Evolutionary conservation across 2,797 vertebrate genomes (phyloP), one percentile per base, ranked within the genome.

Genomic region (Lindbergichthys nudifrons): DNA sequence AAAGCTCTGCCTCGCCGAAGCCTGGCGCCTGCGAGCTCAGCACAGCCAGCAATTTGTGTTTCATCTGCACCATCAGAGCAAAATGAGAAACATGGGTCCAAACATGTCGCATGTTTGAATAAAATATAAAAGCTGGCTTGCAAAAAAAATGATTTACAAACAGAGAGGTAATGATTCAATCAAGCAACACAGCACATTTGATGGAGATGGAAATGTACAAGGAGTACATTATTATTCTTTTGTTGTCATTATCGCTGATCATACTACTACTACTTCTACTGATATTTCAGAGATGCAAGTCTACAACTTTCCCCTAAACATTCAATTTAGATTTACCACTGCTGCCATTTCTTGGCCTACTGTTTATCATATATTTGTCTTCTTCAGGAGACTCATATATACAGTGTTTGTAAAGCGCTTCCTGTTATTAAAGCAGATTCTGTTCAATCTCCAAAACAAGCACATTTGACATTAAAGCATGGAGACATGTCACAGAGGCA

Each of bases 1-100:
- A 86, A 90, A 92, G 80, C 80, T 68, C 66, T 57, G 73, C 82
- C 70, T 85, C 52, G 61, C 85, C 86, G 87, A 81, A 69, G 69
- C 81, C 78, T 84, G 89, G 90, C 86, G 88, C 87, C 90, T 93
- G 82, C 62, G 67, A 93, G 89, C 80, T 91, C 83, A 87, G 82
- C 65, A 48, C 79, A 88, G 86, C 79, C 88, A 82, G 81, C 80
- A 84, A 82, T 89, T 92, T 90, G 86, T 85, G 89, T 91, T 91
- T 92, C 87, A 92, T 93, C 88, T 88, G 77, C 64, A 73, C 54
- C 81, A 85, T 85, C 82, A 79, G 70, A 88, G 78, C 76, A 64
- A 83, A 82, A 83, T 76, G 76, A 85, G 78, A 81, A 87, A 86
- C 88, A 86, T 77, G 70, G 61, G 75, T 81, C 84, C 75, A 65